These are phyloP conservation scores for Lophotriccus pileatus DNA, from an alignment of 2,797 vertebrate species.

Conservation along the genomic window DNA sequence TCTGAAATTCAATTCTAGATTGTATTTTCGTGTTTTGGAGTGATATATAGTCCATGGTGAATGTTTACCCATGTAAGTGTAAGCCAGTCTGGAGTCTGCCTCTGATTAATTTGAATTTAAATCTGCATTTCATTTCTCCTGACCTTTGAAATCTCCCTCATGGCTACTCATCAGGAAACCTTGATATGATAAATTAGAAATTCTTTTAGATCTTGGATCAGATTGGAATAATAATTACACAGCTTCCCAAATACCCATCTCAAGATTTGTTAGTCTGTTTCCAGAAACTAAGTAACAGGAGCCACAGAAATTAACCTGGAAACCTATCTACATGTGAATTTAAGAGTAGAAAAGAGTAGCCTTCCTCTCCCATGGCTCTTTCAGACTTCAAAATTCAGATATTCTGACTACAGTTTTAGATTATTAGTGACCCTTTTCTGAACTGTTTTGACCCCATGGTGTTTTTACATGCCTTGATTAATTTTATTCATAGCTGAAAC, in stretches of 20 bases:
- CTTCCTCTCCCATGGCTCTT: not conserved
- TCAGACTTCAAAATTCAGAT: not conserved
- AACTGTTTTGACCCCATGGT: not conserved
- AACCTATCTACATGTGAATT: not conserved
- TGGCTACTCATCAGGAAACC: constrained; percentile 47
- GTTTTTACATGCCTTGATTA: constrained; percentile 1
- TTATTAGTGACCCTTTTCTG: not conserved
- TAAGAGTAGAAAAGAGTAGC: not conserved
- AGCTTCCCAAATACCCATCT: not conserved
- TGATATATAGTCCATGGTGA: not conserved
- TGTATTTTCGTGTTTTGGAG: not conserved
- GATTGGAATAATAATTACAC: constrained; percentile 47
- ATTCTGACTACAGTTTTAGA: not conserved
- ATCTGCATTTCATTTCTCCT: constrained; percentile 59
- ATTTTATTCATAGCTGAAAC: not conserved
- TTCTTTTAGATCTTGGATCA: constrained; percentile 55
- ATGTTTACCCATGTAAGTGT: not conserved
- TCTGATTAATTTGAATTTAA: constrained; percentile 51
- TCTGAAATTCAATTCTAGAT: not conserved
- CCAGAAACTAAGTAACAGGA: not conserved
- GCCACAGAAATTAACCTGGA: not conserved
- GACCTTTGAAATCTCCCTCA: constrained; percentile 64
- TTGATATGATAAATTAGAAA: constrained; percentile 52
- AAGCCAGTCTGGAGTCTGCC: not conserved
- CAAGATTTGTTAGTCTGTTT: constrained; percentile 1